These are phyloP conservation scores for Siniperca obscura DNA, from an alignment of 2,797 vertebrate species.

Conservation along the genomic window DNA sequence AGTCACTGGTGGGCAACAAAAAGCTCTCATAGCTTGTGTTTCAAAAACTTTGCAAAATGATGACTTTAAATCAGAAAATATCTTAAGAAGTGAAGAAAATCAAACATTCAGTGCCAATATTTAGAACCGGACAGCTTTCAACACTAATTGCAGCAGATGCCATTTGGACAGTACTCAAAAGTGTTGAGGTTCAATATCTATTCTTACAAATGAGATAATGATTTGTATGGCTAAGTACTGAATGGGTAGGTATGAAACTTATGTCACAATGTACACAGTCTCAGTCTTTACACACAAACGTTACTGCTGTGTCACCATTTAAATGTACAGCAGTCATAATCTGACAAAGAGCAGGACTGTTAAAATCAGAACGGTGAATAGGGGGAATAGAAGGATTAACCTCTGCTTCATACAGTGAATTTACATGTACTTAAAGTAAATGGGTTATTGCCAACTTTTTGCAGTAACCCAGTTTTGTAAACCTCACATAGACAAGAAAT, in stretches of 20 bases:
- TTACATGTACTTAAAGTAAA: neutral
- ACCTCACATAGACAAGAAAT: neutral
- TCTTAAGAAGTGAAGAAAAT: neutral
- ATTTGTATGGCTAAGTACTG: neutral
- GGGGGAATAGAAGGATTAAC: neutral
- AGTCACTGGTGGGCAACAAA: neutral
- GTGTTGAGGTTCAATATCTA: neutral
- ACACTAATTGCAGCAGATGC: neutral
- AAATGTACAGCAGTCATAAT: neutral
- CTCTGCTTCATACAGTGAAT: neutral
- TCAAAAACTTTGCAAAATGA: neutral
- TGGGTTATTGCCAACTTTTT: neutral
- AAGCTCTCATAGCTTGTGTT: neutral
- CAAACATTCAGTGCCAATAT: neutral
- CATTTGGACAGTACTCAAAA: neutral
- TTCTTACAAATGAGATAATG: neutral
- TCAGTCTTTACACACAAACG: neutral
- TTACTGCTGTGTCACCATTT: neutral
- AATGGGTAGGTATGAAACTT: neutral
- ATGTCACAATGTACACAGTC: neutral
- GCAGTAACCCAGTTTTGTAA: slow-evolving; percentile 9
- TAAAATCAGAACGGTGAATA: neutral
- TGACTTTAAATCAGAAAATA: neutral
- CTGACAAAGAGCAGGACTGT: neutral
- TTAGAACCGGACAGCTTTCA: neutral